A percentile compares a stretch with the other conserved stretches of the same genome.
Conservation (phyloP, 1,140 invertebrate species). For the Drosophila nigromelanica region DNA sequence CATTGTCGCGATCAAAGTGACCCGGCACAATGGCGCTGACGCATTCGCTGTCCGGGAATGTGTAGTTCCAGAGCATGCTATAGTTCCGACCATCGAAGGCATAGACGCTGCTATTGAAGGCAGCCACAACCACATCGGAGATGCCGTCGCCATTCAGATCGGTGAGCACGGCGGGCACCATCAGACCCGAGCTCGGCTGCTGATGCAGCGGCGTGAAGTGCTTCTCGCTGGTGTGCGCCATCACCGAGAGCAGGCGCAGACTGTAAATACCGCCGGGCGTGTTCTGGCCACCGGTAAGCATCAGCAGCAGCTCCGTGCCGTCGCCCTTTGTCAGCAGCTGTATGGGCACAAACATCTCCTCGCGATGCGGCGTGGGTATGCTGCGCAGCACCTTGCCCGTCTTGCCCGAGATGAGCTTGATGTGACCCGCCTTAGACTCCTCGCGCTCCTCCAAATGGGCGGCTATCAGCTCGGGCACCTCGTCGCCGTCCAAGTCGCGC, state of each 20-base stretch:
- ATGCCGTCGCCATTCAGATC: constrained; percentile 91
- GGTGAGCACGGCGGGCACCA: constrained; percentile 89
- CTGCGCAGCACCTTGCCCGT: constrained; percentile 87
- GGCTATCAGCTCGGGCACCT: constrained; percentile 89
- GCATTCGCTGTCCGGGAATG: constrained; percentile 87
- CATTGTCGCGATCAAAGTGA: constrained; percentile 91
- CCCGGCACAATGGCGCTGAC: constrained; percentile 91
- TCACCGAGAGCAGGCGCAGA: constrained; percentile 85
- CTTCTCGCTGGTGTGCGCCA: constrained; percentile 82
- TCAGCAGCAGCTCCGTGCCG: constrained; percentile 83
- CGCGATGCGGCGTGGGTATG: constrained; percentile 87
- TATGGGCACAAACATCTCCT: constrained; percentile 89
- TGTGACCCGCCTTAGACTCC: constrained; percentile 85
- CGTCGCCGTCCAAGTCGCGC: constrained; percentile 89
- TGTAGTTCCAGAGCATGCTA: constrained; percentile 89
- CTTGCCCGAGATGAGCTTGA: constrained; percentile 89
- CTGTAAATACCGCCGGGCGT: constrained; percentile 90
- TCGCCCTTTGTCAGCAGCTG: constrained; percentile 73
- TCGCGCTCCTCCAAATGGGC: constrained; percentile 87
- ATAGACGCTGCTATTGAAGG: constrained; percentile 90
- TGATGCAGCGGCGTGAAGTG: constrained; percentile 73
- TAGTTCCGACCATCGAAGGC: constrained; percentile 90
- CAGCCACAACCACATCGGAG: constrained; percentile 89
- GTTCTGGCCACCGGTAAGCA: constrained; percentile 91
- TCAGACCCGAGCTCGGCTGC: constrained; percentile 84